Conservation (phyloP, 2,797 vertebrate genomes). For the Hephaestus fuliginosus region DNA sequence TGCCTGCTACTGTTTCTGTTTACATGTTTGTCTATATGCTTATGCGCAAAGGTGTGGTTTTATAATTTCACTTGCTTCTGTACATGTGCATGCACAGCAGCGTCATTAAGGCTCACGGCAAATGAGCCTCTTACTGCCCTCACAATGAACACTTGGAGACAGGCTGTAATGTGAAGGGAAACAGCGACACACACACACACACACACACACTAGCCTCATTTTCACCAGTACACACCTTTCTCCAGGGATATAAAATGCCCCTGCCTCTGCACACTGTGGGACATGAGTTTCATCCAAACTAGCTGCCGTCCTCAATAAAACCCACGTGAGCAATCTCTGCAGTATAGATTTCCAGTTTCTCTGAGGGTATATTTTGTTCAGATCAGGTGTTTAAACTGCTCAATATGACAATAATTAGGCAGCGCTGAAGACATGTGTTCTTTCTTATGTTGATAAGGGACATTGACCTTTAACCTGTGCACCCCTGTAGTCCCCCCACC, state of each 20-base stretch:
- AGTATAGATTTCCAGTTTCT: slow-evolving; percentile 77
- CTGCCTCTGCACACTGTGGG: slow-evolving; percentile 77
- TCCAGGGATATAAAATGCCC: slow-evolving; percentile 78
- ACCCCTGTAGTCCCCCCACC: slow-evolving; percentile 55
- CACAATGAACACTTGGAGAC: slow-evolving; percentile 71
- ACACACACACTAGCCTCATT: slow-evolving; percentile 70
- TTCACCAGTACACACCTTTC: slow-evolving; percentile 73
- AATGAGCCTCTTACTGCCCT: slow-evolving; percentile 76
- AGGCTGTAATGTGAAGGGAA: slow-evolving; percentile 70
- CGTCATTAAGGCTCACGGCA: slow-evolving; percentile 67
- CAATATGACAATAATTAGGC: slow-evolving; percentile 89
- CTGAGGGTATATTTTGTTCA: slow-evolving; percentile 76
- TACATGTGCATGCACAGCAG: slow-evolving; percentile 47
- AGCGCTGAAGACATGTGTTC: slow-evolving; percentile 80
- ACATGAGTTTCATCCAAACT: slow-evolving; percentile 82
- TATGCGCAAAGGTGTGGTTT: slow-evolving; percentile 62
- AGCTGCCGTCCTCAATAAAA: slow-evolving; percentile 80
- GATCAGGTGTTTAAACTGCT: slow-evolving; percentile 84
- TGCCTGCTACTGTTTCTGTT: slow-evolving; percentile 58
- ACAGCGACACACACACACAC: slow-evolving; percentile 31
- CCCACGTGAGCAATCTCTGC: slow-evolving; percentile 77
- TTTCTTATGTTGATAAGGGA: slow-evolving; percentile 88
- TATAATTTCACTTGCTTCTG: slow-evolving; percentile 44
- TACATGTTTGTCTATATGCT: slow-evolving; percentile 54
- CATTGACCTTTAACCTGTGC: slow-evolving; percentile 80